Base-by-base conservation (phyloP, 2,113 vertebrate species). In the Phodopus roborovskii region DNA sequence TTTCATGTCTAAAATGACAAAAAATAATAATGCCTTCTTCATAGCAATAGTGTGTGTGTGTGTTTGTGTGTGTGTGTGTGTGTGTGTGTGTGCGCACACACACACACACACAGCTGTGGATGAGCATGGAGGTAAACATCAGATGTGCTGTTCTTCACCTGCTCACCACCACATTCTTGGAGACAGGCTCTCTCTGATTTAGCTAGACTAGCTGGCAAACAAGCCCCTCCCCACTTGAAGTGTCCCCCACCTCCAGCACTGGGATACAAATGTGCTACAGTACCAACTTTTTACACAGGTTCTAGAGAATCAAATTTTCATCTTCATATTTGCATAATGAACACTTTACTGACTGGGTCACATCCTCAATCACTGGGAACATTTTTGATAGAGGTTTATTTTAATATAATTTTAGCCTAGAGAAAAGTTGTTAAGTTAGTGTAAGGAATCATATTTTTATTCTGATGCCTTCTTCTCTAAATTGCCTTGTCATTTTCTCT, bases 1-100 rank as follows among this genome's bases (percentile, higher is more conserved):
- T 91, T 83, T 96, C 81, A 92, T 75, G 24, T 91, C 36, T 85
- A 75, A 91, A 94, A 70, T 77, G 19, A 81, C 1, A 56, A 75
- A 45, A 88, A n/a, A n/a, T n/a, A n/a, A 74, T 36, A 42, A 71
- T 15, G 42, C 45, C 50, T 78, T 83, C 64, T 75, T 84, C 28
- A 77, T 50, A 78, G 45, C 33, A 15, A 12, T 56, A 26, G 30
- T 62, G 20, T 20, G 56, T 56, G 24, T 62, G 39, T 39, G 7
- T 60, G 78, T 26, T 33, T 81, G 79, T 81, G 53, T 82, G 79
- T 60, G 26, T 78, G 30, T 75, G 73, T 45, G 73, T 75, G 39
- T 75, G 73, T 48, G 50, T 60, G 19, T 50, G 28, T 78, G 28
- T 33, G 28, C 5, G 10, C 7, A 19, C 1, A 9, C 1, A 3